phyloP scores from a whole-genome alignment of 2,888 invertebrate species.

The Boloria euphrosyne region DNA sequence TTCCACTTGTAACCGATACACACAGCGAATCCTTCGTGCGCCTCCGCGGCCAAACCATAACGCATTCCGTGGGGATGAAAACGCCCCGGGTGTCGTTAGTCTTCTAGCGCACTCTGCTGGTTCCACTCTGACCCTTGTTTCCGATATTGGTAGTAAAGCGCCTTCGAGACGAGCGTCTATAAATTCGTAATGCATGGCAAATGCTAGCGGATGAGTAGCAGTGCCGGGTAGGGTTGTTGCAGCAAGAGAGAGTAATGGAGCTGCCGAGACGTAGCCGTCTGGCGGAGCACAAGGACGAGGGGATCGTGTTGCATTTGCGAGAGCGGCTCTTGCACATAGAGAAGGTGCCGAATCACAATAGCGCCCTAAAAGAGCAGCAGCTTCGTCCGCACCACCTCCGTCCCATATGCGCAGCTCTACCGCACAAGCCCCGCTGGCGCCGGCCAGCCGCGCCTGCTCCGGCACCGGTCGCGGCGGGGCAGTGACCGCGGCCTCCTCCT shows the following conservation, averaged over 20 bases:
- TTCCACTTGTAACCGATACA: conserved; percentile 88
- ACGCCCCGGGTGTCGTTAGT: conserved; percentile 76
- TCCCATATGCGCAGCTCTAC: conserved; percentile 89
- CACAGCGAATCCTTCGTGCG: conserved; percentile 87
- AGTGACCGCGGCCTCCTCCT: conserved; percentile 51
- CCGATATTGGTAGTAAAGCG: conserved; percentile 77
- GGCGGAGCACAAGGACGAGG: conserved; percentile 90
- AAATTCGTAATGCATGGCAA: conserved; percentile 90
- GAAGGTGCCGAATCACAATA: conserved; percentile 90
- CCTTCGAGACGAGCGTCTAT: conserved; percentile 91
- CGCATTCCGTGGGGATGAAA: conserved; percentile 89
- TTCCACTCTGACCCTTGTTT: conserved; percentile 56
- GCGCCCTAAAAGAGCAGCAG: conserved; percentile 82
- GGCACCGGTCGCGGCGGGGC: conserved; percentile 39
- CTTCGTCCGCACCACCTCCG: conserved; percentile 83
- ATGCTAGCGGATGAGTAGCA: conserved; percentile 89
- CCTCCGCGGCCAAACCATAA: conserved; percentile 93
- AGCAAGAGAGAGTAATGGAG: conserved; percentile 62
- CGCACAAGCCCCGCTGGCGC: conserved; percentile 74
- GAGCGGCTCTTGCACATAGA: conserved; percentile 90
- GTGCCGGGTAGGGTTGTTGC: conserved; percentile 86
- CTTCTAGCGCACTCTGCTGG: conserved; percentile 66
- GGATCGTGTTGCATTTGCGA: conserved; percentile 87
- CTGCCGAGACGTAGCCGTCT: conserved; percentile 88
- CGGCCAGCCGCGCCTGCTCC: conserved; percentile 36